phyloP scores from a whole-genome alignment of 2,888 invertebrate species.

The Megastigmus dorsalis region DNA sequence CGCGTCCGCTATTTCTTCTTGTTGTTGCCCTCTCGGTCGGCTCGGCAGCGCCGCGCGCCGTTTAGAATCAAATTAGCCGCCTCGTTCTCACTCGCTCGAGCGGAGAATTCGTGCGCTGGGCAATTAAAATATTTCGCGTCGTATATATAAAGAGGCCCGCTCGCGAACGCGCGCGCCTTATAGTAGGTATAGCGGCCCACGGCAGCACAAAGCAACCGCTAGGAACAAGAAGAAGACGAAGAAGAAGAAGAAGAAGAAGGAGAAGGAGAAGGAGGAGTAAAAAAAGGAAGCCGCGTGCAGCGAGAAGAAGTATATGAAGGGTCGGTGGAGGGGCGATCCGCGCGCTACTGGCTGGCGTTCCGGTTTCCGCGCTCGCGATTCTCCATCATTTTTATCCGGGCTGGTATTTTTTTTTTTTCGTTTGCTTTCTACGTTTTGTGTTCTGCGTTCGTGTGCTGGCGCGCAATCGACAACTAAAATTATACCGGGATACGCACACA shows the following conservation, averaged over 20 bases:
- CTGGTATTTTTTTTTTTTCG: neutral
- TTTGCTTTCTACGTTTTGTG: neutral
- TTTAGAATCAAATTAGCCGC: slow-evolving; percentile 60
- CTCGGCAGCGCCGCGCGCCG: slow-evolving; percentile 40
- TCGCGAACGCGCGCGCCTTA: neutral
- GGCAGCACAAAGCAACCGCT: slow-evolving; percentile 12
- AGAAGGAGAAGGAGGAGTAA: neutral
- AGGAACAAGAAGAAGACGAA: neutral
- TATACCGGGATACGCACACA: no score
- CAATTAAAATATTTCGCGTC: slow-evolving; percentile 62
- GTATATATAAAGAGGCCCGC: slow-evolving; percentile 37
- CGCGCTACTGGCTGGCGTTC: slow-evolving; percentile 33
- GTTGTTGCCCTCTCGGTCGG: no score
- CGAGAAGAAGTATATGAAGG: slow-evolving; percentile 4
- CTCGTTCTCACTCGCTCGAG: slow-evolving; percentile 59
- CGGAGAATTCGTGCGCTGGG: slow-evolving; percentile 50
- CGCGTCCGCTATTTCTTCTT: neutral
- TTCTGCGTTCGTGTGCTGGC: neutral
- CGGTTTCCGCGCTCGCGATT: slow-evolving; percentile 47
- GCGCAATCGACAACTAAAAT: no score
- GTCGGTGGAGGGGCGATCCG: slow-evolving; percentile 40
- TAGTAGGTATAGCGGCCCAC: no score
- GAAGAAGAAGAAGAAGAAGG: neutral
- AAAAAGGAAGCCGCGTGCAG: slow-evolving; percentile 36
- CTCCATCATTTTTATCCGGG: neutral